phyloP scores from a whole-genome alignment of 2,888 invertebrate genomes.

The Eupithecia exiguata region DNA sequence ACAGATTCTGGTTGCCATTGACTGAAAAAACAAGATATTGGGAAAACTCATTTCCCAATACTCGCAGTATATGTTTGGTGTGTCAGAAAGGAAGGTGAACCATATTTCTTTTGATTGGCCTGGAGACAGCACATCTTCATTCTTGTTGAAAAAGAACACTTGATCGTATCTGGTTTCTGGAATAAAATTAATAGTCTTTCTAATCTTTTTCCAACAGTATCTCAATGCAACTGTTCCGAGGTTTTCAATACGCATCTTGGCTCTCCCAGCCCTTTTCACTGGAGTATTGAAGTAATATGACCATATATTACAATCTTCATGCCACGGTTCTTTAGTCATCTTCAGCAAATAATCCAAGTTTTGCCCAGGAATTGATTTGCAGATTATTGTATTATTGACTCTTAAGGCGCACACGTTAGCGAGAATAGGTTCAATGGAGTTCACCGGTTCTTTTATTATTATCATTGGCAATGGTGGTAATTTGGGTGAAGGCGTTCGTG shows the following conservation, averaged over 20 bases:
- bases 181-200: conserved; percentile 60
- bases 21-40: conserved; percentile 71
- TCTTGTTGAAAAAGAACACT: conserved; percentile 84
- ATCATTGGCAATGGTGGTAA: conserved; percentile 59
- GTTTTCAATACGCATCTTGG: conserved; percentile 75
- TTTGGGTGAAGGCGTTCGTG: conserved; percentile 57
- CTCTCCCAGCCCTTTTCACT: conserved; percentile 61
- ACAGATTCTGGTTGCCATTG: conserved; percentile 56
- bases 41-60: conserved; percentile 77
- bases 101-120: conserved; percentile 72
- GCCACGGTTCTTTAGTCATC: conserved; percentile 56
- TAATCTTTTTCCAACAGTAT: conserved; percentile 79
- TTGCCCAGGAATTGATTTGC: conserved; percentile 60
- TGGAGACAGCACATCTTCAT: conserved; percentile 79
- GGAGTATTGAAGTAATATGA: conserved; percentile 74
- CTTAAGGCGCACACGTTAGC: conserved; percentile 63
- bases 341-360: conserved; percentile 48
- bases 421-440: conserved; percentile 38
- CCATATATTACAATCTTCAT: conserved; percentile 66
- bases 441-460: conserved; percentile 42
- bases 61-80: conserved; percentile 71
- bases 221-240: conserved; percentile 76
- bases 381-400: conserved; percentile 69
- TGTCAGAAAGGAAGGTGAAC: conserved; percentile 76
- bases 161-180: conserved; percentile 64